phyloP scores from a whole-genome alignment of 2,888 invertebrate species.

The Epiblema foenella region DNA sequence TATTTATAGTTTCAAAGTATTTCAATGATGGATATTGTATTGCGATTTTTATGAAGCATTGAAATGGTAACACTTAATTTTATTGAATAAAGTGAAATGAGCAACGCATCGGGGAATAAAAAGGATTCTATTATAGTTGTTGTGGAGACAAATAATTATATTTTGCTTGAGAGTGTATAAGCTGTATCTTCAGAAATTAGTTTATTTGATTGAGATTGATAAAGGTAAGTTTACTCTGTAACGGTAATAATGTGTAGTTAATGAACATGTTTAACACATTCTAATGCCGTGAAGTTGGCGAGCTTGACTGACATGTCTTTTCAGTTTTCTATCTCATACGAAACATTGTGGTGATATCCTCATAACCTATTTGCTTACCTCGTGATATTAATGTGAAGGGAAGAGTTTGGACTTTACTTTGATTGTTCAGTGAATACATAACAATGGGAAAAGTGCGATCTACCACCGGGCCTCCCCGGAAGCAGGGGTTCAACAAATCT shows the following conservation, averaged over 20 bases:
- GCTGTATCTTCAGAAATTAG: not conserved
- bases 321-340: not conserved
- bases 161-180: not conserved
- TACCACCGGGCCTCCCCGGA: constrained; percentile 89
- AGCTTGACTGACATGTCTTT: constrained; percentile 20
- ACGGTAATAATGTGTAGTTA: not conserved
- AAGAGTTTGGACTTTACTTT: constrained; percentile 25
- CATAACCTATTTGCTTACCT: constrained; percentile 40
- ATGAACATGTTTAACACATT: constrained; percentile 27
- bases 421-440: constrained; percentile 45
- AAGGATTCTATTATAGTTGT: not conserved
- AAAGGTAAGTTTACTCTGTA: constrained; percentile 24
- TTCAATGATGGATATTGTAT: no score
- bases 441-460: constrained; percentile 92
- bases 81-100: constrained; percentile 19
- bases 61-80: not conserved
- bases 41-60: no score
- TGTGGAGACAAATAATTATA: not conserved
- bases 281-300: constrained; percentile 34
- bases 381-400: constrained; percentile 29
- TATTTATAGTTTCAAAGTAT: no score
- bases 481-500: constrained; percentile 93
- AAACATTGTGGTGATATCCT: constrained; percentile 20
- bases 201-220: not conserved
- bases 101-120: not conserved